Percentiles rank a stretch among this genome's conserved stretches.
phyloP scores from a whole-genome alignment of 2,797 vertebrate species.

The Sebastes matsubarae region DNA sequence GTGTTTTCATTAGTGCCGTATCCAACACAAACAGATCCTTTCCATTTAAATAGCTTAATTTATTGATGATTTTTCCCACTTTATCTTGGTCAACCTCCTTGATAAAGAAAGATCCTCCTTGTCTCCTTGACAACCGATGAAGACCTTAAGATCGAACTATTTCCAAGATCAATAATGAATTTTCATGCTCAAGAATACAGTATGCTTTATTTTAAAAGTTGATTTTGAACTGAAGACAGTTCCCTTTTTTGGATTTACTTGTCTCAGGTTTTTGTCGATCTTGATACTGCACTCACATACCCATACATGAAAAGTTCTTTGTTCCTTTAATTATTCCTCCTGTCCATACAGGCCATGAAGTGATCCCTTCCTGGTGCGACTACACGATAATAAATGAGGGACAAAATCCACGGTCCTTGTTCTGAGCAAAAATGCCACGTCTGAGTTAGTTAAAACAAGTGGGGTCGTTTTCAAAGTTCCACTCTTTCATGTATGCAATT shows the following conservation, averaged over 20 bases:
- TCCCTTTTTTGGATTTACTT: no score
- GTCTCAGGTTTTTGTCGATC: not conserved
- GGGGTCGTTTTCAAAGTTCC: not conserved
- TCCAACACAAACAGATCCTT: no score
- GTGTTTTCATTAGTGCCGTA: no score
- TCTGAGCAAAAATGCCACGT: not conserved
- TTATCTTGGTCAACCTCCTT: no score
- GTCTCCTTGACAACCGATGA: not conserved
- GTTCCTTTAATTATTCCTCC: no score
- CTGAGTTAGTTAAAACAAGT: not conserved
- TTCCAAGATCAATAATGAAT: not conserved
- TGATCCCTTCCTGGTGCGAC: no score
- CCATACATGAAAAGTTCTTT: not conserved
- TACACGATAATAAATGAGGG: no score
- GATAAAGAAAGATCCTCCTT: no score
- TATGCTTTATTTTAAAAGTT: not conserved
- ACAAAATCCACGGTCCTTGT: not conserved
- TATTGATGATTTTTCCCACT: no score
- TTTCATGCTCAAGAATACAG: not conserved
- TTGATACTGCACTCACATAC: not conserved
- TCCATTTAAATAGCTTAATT: no score
- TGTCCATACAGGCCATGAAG: no score
- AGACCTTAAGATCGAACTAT: not conserved
- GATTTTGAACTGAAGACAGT: not conserved
- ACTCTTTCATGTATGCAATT: not conserved